Evolutionary conservation across 2,113 vertebrate species (phyloP), one percentile per base, ranked within the genome.

Genomic region (Lagopus muta): DNA sequence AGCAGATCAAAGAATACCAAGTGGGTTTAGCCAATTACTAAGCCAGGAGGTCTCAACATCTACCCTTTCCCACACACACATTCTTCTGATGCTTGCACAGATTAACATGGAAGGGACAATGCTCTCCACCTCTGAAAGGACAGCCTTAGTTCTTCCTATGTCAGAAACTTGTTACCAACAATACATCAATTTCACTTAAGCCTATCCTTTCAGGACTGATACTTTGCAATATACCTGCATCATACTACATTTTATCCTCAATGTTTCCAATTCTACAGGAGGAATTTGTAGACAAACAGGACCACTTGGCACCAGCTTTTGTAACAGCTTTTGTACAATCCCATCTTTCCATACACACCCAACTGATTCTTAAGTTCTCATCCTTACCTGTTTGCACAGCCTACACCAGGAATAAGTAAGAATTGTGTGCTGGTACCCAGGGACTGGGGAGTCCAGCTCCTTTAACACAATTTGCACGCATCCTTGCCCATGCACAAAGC

Each of bases 321-420:
- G 38, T 36, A 89, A 54, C 14, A 85, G 11, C 10, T 73, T 89
- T 87, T 54, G 9, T 73, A 55, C 15, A 43, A 76, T 3, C 3
- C 15, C 65, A 27, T 54, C 22, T 45, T 93, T 75, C 42, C 3
- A 0, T 12, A 38, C 1, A 43, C 80, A 30, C 8, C 6, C 38
- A 71, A 38, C 0, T 32, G 16, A 60, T 34, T 85, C 48, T 43
- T 12, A 91, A 76, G 7, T 42, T 16, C 64, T 50, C 21, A 74
- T 14, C 21, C 82, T 61, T 97, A 99, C 99, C 98, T 99, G 99
- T 97, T 99, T 99, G 97, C 99, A 99, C 83, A 99, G 94, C 91
- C 99, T 98, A 91, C 99, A 99, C 99, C 99, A 99, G 89, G 99
- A 99, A 86, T 99, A 99, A 82, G 98, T 99, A 43, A 99, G 99